Base-by-base conservation (phyloP, 1,140 invertebrate species). In the Anastrepha ludens region DNA sequence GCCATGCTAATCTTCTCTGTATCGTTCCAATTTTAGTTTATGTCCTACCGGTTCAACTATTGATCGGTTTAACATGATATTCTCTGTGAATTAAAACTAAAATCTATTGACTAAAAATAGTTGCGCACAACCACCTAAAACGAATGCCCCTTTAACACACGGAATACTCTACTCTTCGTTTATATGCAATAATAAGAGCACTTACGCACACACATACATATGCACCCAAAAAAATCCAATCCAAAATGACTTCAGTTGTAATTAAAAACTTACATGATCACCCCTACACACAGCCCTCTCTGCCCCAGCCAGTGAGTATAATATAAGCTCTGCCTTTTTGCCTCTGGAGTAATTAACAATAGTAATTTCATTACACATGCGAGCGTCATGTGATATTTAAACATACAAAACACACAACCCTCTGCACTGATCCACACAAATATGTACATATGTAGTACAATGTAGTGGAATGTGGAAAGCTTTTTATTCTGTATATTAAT, bases 11-110 rank as follows among this genome's bases (percentile, higher is more conserved):
- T 85, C 41, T 86, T 88, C 89, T 89, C 88, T 89, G 65, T 87
- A 88, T 97, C 96, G 96, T 97, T 97, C 96, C 96, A 95, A 95
- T 95, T 95, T 95, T 95, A 95, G 95, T 95, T 95, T 95, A 95
- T 95, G 95, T 95, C n/a, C n/a, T n/a, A n/a, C n/a, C n/a, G n/a
- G n/a, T n/a, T n/a, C n/a, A n/a, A n/a, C n/a, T n/a, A n/a, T n/a
- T n/a, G n/a, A n/a, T n/a, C n/a, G n/a, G n/a, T n/a, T n/a, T n/a
- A n/a, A n/a, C n/a, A n/a, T n/a, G n/a, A n/a, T n/a, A n/a, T n/a
- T n/a, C n/a, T n/a, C n/a, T n/a, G n/a, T n/a, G n/a, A n/a, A n/a
- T n/a, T n/a, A n/a, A n/a, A n/a, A n/a, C n/a, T n/a, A n/a, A n/a
- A n/a, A n/a, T n/a, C n/a, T n/a, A n/a, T n/a, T n/a, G n/a, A n/a